Evolutionary conservation across 2,113 vertebrate species (phyloP).

Genomic region (Arenaria interpres): DNA sequence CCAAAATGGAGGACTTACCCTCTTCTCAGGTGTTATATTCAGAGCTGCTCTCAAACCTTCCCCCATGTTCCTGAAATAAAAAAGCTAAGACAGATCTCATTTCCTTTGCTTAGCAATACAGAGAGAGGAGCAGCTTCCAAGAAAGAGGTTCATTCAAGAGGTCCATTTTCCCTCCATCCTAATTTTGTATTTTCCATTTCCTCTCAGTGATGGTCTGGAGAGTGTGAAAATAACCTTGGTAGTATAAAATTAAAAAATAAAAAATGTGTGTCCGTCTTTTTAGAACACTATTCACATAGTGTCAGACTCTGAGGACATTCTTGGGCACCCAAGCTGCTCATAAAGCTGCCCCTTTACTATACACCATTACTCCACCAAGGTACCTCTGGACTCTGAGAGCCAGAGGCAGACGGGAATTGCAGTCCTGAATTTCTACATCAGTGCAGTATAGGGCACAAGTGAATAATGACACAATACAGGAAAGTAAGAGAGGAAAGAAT

Average conservation of each 20-base stretch:
- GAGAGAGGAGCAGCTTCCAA: not conserved
- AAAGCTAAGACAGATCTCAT: not conserved
- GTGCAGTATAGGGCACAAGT: not conserved
- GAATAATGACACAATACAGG: not conserved
- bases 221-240: not conserved
- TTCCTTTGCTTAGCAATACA: not conserved
- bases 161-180: not conserved
- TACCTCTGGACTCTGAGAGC: not conserved
- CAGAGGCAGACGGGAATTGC: not conserved
- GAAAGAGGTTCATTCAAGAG: not conserved
- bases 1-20: not conserved
- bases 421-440: not conserved
- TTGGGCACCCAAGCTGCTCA: not conserved
- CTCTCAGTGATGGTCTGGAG: not conserved
- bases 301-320: not conserved
- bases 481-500: not conserved
- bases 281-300: not conserved
- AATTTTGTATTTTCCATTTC: not conserved
- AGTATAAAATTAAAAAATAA: not conserved
- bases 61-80: not conserved
- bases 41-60: not conserved
- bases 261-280: not conserved
- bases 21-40: not conserved
- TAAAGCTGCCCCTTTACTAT: not conserved
- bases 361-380: rapidly evolving